Evolutionary conservation across 2,797 vertebrate species (phyloP).

Genomic region (Acropternis orthonyx): DNA sequence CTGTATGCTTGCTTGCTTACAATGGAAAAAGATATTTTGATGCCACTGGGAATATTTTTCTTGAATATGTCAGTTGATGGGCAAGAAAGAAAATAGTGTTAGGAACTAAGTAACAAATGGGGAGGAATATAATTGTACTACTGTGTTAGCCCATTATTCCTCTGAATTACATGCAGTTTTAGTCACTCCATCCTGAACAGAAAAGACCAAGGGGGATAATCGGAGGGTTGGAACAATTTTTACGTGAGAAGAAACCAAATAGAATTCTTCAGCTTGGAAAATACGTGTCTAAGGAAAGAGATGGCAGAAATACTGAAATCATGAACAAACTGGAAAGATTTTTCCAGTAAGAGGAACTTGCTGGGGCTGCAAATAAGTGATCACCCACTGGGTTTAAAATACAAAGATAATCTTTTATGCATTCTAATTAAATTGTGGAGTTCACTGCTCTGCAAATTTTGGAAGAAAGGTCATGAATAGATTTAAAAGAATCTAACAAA

Average conservation of each 20-base stretch:
- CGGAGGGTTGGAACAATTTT: constrained; percentile 41
- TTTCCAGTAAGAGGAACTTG: not conserved
- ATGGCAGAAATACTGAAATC: constrained; percentile 2
- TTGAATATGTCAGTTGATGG: not conserved
- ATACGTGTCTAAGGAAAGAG: not conserved
- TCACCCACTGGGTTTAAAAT: constrained; percentile 18
- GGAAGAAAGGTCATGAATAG: not conserved
- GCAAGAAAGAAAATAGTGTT: constrained; percentile 8
- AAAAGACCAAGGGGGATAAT: constrained; percentile 51
- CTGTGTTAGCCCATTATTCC: constrained; percentile 40
- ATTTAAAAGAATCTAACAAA: not conserved
- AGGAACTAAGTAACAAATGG: constrained; percentile 4
- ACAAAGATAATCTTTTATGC: not conserved
- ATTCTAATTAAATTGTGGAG: constrained; percentile 4
- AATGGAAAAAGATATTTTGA: not conserved
- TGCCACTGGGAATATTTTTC: not conserved
- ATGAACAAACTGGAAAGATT: not conserved
- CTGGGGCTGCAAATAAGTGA: not conserved
- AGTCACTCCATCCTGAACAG: constrained; percentile 17
- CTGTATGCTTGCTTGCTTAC: not conserved
- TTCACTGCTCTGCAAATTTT: not conserved
- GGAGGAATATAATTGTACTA: constrained; percentile 19
- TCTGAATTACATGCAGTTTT: constrained; percentile 3
- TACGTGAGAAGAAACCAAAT: constrained; percentile 38
- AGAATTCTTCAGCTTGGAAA: constrained; percentile 25